Evolutionary conservation across 2,797 vertebrate species (phyloP).

Genomic region (Rousettus madagascariensis): DNA sequence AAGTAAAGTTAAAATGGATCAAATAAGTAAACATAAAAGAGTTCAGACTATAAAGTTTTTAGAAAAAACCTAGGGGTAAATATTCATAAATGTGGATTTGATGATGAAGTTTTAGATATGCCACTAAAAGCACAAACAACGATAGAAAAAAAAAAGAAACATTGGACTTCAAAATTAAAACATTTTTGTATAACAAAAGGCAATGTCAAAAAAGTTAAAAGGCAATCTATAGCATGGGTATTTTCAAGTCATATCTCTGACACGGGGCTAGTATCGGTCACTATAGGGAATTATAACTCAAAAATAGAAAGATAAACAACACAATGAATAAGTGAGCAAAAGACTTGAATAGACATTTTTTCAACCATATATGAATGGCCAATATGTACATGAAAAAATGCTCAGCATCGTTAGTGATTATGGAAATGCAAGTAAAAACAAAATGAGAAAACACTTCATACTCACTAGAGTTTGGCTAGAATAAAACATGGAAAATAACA

Average conservation of each 20-base stretch:
- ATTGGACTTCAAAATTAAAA: background rate
- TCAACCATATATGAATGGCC: background rate
- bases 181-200: background rate
- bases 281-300: background rate
- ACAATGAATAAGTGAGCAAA: background rate
- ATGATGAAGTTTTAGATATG: background rate
- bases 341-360: background rate
- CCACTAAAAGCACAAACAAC: background rate
- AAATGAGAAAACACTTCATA: background rate
- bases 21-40: background rate
- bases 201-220: background rate
- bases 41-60: background rate
- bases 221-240: background rate
- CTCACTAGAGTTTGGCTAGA: background rate
- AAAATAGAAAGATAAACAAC: background rate
- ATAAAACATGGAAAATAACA: background rate
- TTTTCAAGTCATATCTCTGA: background rate
- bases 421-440: background rate
- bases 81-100: background rate
- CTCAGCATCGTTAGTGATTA: background rate
- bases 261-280: background rate
- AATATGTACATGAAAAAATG: background rate
- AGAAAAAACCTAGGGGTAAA: background rate
- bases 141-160: background rate
- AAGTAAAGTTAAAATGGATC: background rate